Evolutionary conservation across 1,140 invertebrate species (phyloP).

Genomic region (Ctenoplectra terminalis): DNA sequence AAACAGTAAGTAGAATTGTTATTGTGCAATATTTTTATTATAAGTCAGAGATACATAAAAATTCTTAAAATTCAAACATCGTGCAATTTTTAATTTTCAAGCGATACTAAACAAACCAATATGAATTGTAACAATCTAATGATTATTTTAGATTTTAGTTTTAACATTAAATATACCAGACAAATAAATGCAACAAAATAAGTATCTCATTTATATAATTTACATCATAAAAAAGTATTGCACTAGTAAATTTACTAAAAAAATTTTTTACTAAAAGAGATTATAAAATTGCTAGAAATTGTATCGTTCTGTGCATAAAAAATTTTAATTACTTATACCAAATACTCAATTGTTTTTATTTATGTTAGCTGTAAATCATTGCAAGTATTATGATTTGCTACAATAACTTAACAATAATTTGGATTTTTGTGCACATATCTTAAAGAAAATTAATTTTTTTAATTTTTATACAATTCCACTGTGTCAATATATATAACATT

Average conservation of each 20-base stretch:
- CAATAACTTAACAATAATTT: background rate
- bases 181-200: background rate
- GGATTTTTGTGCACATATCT: background rate
- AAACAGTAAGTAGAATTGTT: constrained; percentile 6
- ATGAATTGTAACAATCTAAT: background rate
- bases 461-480: background rate
- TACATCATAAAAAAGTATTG: background rate
- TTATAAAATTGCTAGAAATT: background rate
- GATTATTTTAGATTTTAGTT: background rate
- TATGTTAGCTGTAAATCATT: background rate
- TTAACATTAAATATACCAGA: background rate
- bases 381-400: background rate
- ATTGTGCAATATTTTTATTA: constrained; percentile 26
- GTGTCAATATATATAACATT: background rate
- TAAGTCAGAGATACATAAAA: background rate
- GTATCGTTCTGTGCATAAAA: background rate
- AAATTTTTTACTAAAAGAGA: background rate
- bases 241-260: background rate
- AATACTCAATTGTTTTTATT: constrained; percentile 29
- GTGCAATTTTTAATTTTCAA: background rate
- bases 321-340: constrained; percentile 8
- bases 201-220: background rate
- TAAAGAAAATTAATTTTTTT: background rate
- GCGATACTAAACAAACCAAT: background rate
- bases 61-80: background rate